A percentile compares a stretch with the other conserved stretches of the same genome.
These are phyloP conservation scores for Diplazon laetatorius DNA, from an alignment of 2,888 invertebrate species.

Conservation along the genomic window DNA sequence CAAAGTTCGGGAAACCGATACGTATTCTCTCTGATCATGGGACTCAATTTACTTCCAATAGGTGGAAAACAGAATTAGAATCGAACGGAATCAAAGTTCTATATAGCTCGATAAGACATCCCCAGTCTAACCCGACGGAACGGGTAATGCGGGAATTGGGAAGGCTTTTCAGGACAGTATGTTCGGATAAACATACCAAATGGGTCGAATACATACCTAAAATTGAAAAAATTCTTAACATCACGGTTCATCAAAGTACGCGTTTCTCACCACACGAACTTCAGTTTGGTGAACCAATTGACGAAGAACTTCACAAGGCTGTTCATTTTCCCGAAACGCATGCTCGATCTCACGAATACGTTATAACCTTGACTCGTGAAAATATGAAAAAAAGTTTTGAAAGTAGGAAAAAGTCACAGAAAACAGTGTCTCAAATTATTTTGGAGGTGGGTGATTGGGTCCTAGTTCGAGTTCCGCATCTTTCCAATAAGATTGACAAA, in stretches of 20 bases:
- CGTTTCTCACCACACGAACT: conserved; percentile 50
- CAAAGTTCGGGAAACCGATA: conserved; percentile 33
- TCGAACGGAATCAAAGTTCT: conserved; percentile 29
- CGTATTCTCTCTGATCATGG: conserved; percentile 53
- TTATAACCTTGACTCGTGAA: conserved; percentile 44
- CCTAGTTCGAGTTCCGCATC: conserved; percentile 25
- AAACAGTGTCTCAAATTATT: no score
- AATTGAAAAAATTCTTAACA: conserved; percentile 55
- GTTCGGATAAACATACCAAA: conserved; percentile 52
- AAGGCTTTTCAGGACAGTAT: conserved; percentile 61
- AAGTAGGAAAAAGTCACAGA: no score
- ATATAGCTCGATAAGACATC: conserved; percentile 57
- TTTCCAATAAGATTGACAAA: conserved; percentile 10
- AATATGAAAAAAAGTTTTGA: neutral
- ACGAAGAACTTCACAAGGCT: conserved; percentile 29
- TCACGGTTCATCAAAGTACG: conserved; percentile 58
- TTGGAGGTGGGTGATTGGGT: conserved; percentile 5
- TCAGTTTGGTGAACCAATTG: conserved; percentile 25
- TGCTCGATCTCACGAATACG: neutral
- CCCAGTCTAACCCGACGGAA: conserved; percentile 59
- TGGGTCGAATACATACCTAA: conserved; percentile 53
- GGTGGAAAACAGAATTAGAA: conserved; percentile 35
- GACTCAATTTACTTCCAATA: conserved; percentile 48
- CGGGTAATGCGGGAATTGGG: conserved; percentile 61
- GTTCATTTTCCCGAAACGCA: conserved; percentile 25